phyloP scores from a whole-genome alignment of 2,888 invertebrate genomes.

The Meteorus colon region DNA sequence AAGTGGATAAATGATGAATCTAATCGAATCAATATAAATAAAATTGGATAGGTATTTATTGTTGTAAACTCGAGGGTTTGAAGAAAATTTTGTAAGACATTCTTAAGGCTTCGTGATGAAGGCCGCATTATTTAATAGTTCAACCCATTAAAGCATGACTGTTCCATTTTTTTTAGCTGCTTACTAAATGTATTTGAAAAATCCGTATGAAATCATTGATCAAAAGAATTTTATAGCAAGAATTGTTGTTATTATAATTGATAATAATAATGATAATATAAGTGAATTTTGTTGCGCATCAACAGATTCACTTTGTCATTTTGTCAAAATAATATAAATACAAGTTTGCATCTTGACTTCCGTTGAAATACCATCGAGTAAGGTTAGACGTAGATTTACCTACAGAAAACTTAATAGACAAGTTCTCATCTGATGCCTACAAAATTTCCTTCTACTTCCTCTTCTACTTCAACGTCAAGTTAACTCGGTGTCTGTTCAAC shows the following conservation, averaged over 20 bases:
- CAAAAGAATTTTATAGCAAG: no score
- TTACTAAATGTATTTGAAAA: not conserved
- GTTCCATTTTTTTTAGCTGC: no score
- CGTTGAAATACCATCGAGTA: not conserved
- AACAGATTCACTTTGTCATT: not conserved
- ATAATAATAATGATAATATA: not conserved
- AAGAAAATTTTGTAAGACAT: not conserved
- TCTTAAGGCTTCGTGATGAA: not conserved
- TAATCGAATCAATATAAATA: slow-evolving; percentile 7
- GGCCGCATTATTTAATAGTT: not conserved
- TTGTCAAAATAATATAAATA: not conserved
- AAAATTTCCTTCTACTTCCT: not conserved
- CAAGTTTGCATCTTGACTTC: not conserved
- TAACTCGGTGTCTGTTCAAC: slow-evolving; percentile 3
- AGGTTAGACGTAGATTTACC: not conserved
- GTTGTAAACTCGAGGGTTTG: not conserved
- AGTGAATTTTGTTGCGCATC: not conserved
- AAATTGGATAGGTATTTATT: not conserved
- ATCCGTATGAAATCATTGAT: not conserved
- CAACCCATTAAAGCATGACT: not conserved
- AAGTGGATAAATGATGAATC: not conserved
- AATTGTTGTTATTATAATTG: not conserved
- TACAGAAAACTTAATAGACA: not conserved
- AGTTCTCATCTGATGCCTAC: not conserved
- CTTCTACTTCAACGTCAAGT: not conserved